Evolutionary conservation across 2,113 vertebrate genomes (phyloP).

Genomic region (Lagopus muta): DNA sequence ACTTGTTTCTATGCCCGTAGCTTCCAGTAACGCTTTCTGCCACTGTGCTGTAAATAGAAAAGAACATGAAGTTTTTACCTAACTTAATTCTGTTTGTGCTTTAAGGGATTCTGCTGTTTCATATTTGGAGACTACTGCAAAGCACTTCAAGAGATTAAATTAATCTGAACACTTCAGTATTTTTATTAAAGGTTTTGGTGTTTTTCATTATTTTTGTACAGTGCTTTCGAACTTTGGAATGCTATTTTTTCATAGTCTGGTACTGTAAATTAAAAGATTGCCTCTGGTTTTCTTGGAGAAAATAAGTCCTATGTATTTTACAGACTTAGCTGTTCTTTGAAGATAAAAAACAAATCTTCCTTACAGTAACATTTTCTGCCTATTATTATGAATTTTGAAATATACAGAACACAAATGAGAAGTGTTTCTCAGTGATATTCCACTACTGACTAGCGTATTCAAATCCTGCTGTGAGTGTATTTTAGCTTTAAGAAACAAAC

Average conservation of each 20-base stretch:
- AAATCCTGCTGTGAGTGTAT: background rate
- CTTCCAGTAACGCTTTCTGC: background rate
- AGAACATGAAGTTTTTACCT: background rate
- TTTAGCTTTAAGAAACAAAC: background rate
- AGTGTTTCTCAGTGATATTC: background rate
- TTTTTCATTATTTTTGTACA: constrained; percentile 41
- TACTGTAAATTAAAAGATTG: constrained; percentile 1
- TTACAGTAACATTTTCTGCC: background rate
- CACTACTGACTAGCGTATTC: background rate
- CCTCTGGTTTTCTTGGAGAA: background rate
- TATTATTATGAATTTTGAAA: background rate
- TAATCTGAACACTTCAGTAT: background rate
- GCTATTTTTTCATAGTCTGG: background rate
- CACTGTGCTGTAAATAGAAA: background rate
- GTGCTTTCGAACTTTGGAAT: constrained; percentile 13
- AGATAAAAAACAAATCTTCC: background rate
- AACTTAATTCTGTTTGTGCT: background rate
- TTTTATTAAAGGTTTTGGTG: constrained; percentile 35
- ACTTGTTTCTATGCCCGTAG: background rate
- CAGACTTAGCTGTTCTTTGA: background rate
- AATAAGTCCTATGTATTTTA: background rate
- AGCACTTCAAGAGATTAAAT: background rate
- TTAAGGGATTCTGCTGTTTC: background rate
- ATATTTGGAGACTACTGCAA: background rate
- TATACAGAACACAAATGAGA: background rate